A percentile compares a stretch with the other conserved stretches of the same genome.
Evolutionary conservation across 2,797 vertebrate species (phyloP).

Genomic region (Falco concolor): DNA sequence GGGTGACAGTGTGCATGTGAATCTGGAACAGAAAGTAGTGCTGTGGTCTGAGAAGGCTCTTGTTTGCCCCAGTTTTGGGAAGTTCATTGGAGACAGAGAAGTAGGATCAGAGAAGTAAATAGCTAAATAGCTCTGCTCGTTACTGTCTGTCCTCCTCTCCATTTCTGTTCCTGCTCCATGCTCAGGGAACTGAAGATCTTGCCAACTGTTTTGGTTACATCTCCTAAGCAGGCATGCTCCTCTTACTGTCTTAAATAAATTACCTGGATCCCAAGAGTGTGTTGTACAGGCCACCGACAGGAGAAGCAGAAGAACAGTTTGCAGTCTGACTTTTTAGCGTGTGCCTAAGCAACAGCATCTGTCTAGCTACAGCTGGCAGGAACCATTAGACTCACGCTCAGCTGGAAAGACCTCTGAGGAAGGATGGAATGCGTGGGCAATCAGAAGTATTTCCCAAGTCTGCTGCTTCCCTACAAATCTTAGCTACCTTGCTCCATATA

Average conservation of each 20-base stretch:
- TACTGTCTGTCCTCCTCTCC: background rate
- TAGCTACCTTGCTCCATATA: background rate
- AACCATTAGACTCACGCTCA: background rate
- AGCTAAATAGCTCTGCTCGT: background rate
- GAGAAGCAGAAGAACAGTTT: background rate
- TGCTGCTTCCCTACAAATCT: background rate
- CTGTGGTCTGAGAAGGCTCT: background rate
- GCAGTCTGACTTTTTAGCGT: background rate
- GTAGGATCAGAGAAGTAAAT: background rate
- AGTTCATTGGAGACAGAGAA: background rate
- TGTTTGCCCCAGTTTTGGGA: background rate
- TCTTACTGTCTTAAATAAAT: background rate
- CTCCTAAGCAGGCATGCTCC: background rate
- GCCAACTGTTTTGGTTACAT: background rate
- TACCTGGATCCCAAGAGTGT: background rate
- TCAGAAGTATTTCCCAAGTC: background rate
- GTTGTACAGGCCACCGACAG: rapidly evolving
- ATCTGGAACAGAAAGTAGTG: background rate
- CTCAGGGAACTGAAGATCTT: background rate
- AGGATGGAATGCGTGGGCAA: background rate
- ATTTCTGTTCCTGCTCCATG: background rate
- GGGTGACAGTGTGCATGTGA: background rate
- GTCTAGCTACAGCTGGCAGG: background rate
- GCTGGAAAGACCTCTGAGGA: background rate
- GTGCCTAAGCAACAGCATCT: background rate